phyloP scores from a whole-genome alignment of 2,113 vertebrate genomes.

The Indri indri region DNA sequence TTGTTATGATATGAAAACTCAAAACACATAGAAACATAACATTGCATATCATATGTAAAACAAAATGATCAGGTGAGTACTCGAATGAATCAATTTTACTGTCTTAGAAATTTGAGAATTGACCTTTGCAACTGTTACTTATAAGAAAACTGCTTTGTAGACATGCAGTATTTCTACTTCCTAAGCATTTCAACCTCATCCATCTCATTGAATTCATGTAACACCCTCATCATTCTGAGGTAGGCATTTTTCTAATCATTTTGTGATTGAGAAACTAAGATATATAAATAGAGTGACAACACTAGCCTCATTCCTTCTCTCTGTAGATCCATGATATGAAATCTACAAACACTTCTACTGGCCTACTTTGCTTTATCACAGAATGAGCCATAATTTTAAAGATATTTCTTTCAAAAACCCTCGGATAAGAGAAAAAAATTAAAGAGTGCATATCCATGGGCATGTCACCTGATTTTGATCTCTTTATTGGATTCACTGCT shows the following conservation, averaged over 20 bases:
- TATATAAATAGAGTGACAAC: not conserved
- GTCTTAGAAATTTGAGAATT: not conserved
- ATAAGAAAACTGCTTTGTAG: not conserved
- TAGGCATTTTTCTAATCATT: not conserved
- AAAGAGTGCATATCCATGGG: not conserved
- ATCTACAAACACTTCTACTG: not conserved
- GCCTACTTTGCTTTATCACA: conserved; percentile 27
- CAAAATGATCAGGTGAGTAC: not conserved
- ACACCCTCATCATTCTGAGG: not conserved
- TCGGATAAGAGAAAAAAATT: not conserved
- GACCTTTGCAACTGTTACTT: not conserved
- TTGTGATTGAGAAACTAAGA: not conserved
- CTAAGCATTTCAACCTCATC: not conserved
- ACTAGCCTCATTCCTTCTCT: not conserved
- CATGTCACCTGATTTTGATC: not conserved
- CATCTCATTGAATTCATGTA: not conserved
- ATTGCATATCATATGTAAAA: not conserved
- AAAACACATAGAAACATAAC: not conserved
- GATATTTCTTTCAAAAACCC: not conserved
- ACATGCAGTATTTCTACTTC: not conserved
- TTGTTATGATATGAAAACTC: not conserved
- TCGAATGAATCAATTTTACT: not conserved
- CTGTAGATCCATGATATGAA: not conserved
- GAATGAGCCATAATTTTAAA: not conserved
- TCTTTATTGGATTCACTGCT: not conserved